phyloP scores from a whole-genome alignment of 1,140 invertebrate species.

The Zaprionus capensis region DNA sequence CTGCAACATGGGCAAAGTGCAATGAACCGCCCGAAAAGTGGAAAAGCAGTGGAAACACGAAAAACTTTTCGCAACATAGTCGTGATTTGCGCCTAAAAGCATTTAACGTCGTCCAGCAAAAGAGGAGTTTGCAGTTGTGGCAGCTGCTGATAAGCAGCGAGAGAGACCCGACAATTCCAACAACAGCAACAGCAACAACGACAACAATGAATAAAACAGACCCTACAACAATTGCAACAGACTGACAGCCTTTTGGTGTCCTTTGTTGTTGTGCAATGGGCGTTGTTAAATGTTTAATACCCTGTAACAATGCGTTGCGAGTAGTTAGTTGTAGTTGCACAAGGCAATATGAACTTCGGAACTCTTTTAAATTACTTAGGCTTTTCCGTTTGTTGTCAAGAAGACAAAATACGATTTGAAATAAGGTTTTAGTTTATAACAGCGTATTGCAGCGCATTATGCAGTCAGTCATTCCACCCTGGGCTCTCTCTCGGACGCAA shows the following conservation, averaged over 20 bases:
- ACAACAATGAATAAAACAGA: slow-evolving; percentile 3
- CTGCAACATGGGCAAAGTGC: slow-evolving; percentile 42
- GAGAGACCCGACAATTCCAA: slow-evolving; percentile 14
- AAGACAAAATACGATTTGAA: no score
- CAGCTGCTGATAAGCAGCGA: slow-evolving; percentile 56
- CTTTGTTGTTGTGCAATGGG: slow-evolving; percentile 32
- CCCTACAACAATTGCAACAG: slow-evolving; percentile 26
- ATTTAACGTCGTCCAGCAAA: slow-evolving; percentile 47
- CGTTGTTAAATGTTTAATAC: slow-evolving; percentile 28
- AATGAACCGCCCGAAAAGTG: slow-evolving; percentile 58
- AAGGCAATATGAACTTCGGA: neutral
- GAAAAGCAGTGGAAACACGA: slow-evolving; percentile 34
- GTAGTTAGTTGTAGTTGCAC: neutral
- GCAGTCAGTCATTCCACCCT: neutral
- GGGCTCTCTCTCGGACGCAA: neutral
- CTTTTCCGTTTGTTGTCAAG: no score
- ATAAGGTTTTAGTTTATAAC: neutral
- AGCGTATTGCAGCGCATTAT: neutral
- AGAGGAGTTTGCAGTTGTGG: slow-evolving; percentile 7
- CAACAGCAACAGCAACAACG: slow-evolving; percentile 14
- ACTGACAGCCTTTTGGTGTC: slow-evolving; percentile 46
- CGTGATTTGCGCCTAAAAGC: slow-evolving; percentile 66
- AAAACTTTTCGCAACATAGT: slow-evolving; percentile 58
- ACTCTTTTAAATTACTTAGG: neutral
- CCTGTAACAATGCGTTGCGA: neutral